Evolutionary conservation across 1,140 invertebrate genomes (phyloP), one percentile per base, ranked within the genome.

Genomic region (Megalopta genalis): DNA sequence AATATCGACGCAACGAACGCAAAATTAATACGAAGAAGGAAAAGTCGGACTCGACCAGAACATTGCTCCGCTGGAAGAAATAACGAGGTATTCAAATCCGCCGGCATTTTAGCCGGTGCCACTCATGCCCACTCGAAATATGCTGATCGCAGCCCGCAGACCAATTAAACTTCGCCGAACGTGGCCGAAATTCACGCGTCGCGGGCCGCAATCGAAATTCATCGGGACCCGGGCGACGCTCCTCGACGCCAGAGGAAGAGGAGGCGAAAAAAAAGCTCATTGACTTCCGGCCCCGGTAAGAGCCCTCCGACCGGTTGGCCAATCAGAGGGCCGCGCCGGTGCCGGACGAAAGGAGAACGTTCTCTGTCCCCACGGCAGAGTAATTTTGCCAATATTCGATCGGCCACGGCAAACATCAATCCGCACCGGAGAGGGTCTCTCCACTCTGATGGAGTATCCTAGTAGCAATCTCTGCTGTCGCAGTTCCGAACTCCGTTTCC

Each of bases 341-440:
- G 10, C 39, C 39, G n/a, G 12, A 39, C 74, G 52, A 49, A 62
- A 62, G 54, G 63, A 46, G 52, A 6, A 14, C 18, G 3, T 21
- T 23, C 14, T 32, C 7, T 37, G 52, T 27, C 62, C 27, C 6
- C 8, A 54, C 65, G 21, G 37, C 18, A 25, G 65, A 76, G 65
- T 76, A 76, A 76, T 76, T 76, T 69, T 23, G 74, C 74, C 74
- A 76, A 76, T 76, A 77, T 77, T 77, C 75, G 66, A 77, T 63
- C 66, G 66, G 27, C 57, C 42, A 70, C 57, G 39, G 42, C 57
- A 70, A 77, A 69, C 75, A 77, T 77, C 75, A 70, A 77, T 77
- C 57, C 49, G 42, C 75, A 32, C 42, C 39, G 49, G 42, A 14
- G 54, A 77, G 75, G 21, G 75, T 62, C 75, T 77, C 66, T 77